These are phyloP conservation scores for Liasis olivaceus DNA, from an alignment of 2,797 vertebrate species.

Conservation along the genomic window DNA sequence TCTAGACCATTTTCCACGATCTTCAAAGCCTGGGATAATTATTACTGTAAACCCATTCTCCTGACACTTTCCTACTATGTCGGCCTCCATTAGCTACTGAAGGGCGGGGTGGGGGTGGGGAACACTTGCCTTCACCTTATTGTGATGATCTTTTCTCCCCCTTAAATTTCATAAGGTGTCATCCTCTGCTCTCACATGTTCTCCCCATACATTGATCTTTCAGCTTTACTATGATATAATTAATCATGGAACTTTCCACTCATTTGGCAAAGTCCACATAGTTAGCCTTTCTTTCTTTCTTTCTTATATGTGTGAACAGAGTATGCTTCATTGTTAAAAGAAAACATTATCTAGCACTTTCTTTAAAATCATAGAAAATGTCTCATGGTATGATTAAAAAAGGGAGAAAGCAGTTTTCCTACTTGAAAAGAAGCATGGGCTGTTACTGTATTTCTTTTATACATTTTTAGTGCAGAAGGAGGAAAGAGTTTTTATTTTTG, in stretches of 20 bases:
- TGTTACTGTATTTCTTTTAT: not conserved
- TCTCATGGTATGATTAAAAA: slow-evolving; percentile 25
- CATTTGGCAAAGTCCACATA: slow-evolving; percentile 35
- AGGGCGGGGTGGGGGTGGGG: slow-evolving; percentile 26
- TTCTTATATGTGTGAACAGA: slow-evolving; percentile 47
- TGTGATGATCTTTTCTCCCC: slow-evolving; percentile 42
- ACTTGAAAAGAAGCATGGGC: slow-evolving; percentile 14
- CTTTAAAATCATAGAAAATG: slow-evolving; percentile 30
- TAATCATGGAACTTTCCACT: slow-evolving; percentile 37
- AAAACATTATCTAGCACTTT: slow-evolving; percentile 4
- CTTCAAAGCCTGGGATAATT: slow-evolving; percentile 66
- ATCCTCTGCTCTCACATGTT: slow-evolving; percentile 47
- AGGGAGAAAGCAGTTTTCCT: slow-evolving; percentile 2
- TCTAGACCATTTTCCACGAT: slow-evolving; percentile 68
- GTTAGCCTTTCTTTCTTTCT: slow-evolving; percentile 41
- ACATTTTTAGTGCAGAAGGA: not conserved
- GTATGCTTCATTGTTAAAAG: slow-evolving; percentile 7
- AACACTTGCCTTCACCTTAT: slow-evolving; percentile 61
- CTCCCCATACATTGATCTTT: slow-evolving; percentile 18
- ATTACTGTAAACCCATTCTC: slow-evolving; percentile 66
- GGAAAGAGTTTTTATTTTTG: not conserved
- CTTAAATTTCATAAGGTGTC: slow-evolving; percentile 48
- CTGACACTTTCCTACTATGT: slow-evolving; percentile 59
- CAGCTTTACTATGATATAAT: slow-evolving; percentile 42
- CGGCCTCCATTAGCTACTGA: slow-evolving; percentile 58